Percentiles rank a stretch among this genome's conserved stretches.
Conservation (phyloP, 2,888 invertebrate species). For the Hirtodrosophila duncani region DNA sequence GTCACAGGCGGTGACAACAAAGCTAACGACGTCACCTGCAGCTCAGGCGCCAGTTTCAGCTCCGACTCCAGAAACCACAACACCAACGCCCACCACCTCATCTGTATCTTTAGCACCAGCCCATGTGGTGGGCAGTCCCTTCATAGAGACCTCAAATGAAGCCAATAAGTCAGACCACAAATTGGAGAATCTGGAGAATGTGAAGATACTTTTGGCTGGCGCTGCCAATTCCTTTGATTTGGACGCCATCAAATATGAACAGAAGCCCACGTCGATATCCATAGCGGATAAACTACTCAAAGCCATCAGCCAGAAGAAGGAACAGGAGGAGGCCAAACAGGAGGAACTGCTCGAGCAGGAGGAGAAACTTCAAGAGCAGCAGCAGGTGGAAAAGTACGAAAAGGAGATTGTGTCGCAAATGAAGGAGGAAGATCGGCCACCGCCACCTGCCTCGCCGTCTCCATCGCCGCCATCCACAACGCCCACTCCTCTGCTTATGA, state of each 20-base stretch:
- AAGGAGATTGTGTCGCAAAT: background rate
- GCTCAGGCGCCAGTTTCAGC: too few species aligned
- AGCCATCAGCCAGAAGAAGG: constrained; percentile 81
- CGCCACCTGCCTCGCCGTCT: constrained; percentile 2
- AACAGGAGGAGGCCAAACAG: constrained; percentile 78
- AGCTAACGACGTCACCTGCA: background rate
- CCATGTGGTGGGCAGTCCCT: constrained; percentile 72
- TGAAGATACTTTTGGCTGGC: constrained; percentile 75
- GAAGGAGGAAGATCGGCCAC: background rate
- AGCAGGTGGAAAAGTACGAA: too few species aligned
- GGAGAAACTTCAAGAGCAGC: background rate
- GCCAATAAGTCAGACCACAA: constrained; percentile 74
- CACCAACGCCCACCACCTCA: constrained; percentile 16
- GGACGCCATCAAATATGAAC: constrained; percentile 75
- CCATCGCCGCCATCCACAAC: constrained; percentile 16
- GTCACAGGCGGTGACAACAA: constrained; percentile 7
- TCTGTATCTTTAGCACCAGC: constrained; percentile 10
- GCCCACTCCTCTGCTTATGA: too few species aligned
- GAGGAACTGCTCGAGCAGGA: constrained; percentile 12
- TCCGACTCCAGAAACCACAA: too few species aligned
- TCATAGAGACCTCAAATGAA: constrained; percentile 75
- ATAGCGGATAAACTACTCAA: constrained; percentile 83
- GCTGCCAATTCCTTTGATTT: constrained; percentile 73
- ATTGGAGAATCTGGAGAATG: constrained; percentile 76
- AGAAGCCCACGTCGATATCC: constrained; percentile 81